Evolutionary conservation across 64 coral and sea anemone species (phyloP), one percentile per base, ranked within the genome.

Genomic region (Hydrozoanthus tunicans): DNA sequence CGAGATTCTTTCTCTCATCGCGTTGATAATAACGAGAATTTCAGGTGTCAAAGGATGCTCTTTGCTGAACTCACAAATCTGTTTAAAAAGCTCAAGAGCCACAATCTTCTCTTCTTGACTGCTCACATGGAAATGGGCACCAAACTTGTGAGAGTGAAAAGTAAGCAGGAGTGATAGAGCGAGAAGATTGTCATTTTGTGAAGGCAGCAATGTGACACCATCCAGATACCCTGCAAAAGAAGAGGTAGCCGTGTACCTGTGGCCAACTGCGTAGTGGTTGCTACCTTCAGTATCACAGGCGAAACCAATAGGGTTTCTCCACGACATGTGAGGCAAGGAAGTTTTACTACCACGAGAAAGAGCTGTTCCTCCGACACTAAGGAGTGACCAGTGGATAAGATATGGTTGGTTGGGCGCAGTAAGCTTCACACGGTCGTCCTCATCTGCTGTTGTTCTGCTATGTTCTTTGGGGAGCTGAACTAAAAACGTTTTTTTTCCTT

Each of bases 291-390:
- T 73, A 54, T 86, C 83, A 59, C 83, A 86, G 51, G 66, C 83
- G 58, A 86, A 86, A 23, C 83, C 83, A 55, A 86, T 86, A n/a
- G 83, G 83, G 20, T 86, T 86, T 58, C 83, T 58, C 83, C 83
- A 86, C 23, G n/a, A 13, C 83, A 86, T 27, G 15, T 4, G 15
- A 0, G 83, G 83, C 7, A 10, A 25, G 64, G 65, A 86, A 0
- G 9, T 27, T 58, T 67, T 86, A 3, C 4, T 5, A 9, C 83
- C 67, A 59, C 0, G 53, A 8, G 25, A 58, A 3, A 86, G 68
- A 14, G 83, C 52, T 56, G 83, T 23, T 27, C 83, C 83, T 71
- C 83, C 83, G 57, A 73, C 83, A 58, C 83, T 86, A 3, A 86
- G 65, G 17, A 86, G 56, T 20, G 9, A 3, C 83, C 83, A 86